Base-by-base conservation (phyloP, 1,140 invertebrate genomes). In the Orchesella cincta region DNA sequence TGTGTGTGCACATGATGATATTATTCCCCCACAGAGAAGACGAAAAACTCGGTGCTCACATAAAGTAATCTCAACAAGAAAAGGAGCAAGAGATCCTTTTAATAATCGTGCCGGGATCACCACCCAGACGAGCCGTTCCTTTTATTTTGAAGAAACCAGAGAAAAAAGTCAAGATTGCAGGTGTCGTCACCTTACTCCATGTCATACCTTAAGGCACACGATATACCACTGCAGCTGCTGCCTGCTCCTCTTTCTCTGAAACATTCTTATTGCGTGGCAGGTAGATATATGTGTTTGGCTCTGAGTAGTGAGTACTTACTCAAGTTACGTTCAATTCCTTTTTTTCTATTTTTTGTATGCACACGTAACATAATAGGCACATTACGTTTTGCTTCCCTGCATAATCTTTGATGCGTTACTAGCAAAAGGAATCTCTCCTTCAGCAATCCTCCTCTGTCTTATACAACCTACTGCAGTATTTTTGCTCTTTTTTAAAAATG, bases 401-500 rank as follows among this genome's bases (percentile, higher is more conserved):
- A 57, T 57, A n/a, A 57, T 57, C 52, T 57, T 26, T 57, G 52
- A 57, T 57, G 52, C 23, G 52, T 57, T 57, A 57, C 52, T 57
- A 57, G 52, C 8, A 57, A 57, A 57, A 57, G 3, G 52, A 57
- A 23, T 18, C 23, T 57, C 52, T 12, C 23, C 23, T 57, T 57
- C 23, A 20, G 39, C 20, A 20, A 12, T 46, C 39, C 39, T 46
- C 8, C 8, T 8, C 39, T 46, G 39, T 46, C 20, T 46, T 12
- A 46, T 57, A 23, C 8, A 57, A 57, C 23, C 8, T 26, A 57
- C 52, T 57, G 52, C 52, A 57, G 52, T 23, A 57, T 57, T 57
- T 57, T 57, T 57, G 52, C 52, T 57, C 52, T 57, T 57, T 57
- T 57, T 57, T 57, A 57, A 57, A n/a, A 57, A 57, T 57, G 52